Base-by-base conservation (phyloP, 2,888 invertebrate genomes). In the Paralinhomoeus sp. region DNA sequence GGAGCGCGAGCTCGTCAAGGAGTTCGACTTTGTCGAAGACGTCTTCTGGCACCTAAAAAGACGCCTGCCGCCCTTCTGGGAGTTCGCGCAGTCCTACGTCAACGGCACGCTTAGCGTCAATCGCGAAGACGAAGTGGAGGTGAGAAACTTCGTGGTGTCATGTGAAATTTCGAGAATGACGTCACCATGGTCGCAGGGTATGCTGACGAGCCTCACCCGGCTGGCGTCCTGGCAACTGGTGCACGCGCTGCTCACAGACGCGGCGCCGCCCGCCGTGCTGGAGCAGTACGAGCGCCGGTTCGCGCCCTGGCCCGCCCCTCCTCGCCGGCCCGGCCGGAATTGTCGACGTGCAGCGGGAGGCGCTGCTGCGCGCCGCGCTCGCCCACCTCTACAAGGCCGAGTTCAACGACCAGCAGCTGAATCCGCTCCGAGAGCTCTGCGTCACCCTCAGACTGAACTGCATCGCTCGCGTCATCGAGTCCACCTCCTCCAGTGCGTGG, bases 1-100 rank as follows among this genome's bases (percentile, higher is more conserved):
- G 5, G 27, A 12, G 27, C 12, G n/a, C n/a, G n/a, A n/a, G n/a
- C n/a, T n/a, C n/a, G n/a, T n/a, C 1, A 72, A 73, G 49, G 72
- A 76, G 49, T 76, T 81, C 3, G 65, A 75, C 45, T 83, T 80
- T 60, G 73, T 80, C 42, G 80, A 83, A 59, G 78, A 78, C 56
- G 67, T 82, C 31, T 77, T 78, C 49, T 75, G 76, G 44, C 71
- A 78, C 47, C 72, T 83, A 36, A 72, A 75, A 1, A 74, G 75
- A 45, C 74, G 77, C 49, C 73, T 91, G 59, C 81, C 83, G 31
- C 83, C 89, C 63, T 72, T 97, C 55, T 93, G 89, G 89, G 80
- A 84, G 60, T 73, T 97, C 1, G 89, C 91, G 0, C 77, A 85
- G 57, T 76, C 83, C 35, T 93, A 93, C 70, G 87, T 89, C 64